Evolutionary conservation across 2,797 vertebrate species (phyloP), one percentile per base, ranked within the genome.

Genomic region (Phoxinus dragarum): DNA sequence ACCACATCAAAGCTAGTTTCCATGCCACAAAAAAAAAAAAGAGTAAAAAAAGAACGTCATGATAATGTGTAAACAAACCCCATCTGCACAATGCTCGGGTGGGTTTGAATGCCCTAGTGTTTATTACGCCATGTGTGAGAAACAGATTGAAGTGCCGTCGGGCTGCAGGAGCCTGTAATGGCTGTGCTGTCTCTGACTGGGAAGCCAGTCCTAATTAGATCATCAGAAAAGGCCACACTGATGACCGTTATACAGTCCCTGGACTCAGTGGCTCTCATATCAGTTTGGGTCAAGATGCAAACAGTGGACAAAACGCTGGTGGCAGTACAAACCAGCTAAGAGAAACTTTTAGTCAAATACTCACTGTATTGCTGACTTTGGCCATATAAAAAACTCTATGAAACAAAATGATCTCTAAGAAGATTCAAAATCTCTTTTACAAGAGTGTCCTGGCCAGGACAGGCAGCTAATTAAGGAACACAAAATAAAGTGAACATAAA

Each of bases 71-170:
- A 90, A 87, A 86, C 85, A 85, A 89, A 89, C 72, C 87, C 87
- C 87, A 90, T 89, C 87, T 89, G 86, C 64, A 74, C 66, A 49
- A 61, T 36, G 61, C 87, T 81, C 66, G 86, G 88, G 79, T 89
- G 67, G 76, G 47, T 69, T 83, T 77, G 67, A 80, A 76, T 73
- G 73, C 87, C 67, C 79, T 52, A 78, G 76, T 80, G 76, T 89
- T 88, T 69, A 89, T 86, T 87, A 80, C 72, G 71, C 83, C 88
- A 90, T 88, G 90, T 89, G 89, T 89, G 88, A 86, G 77, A 89
- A 88, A 89, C 89, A 89, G 88, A 91, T 85, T 89, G 85, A 85
- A 81, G 59, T 73, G 76, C 64, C 80, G 36, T 86, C 34, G 82
- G 85, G 85, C 81, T 86, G 47, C 77, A 27, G 69, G 83, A 87